Base-by-base conservation (phyloP, 2,113 vertebrate genomes). In the Dipodomys stephensi region DNA sequence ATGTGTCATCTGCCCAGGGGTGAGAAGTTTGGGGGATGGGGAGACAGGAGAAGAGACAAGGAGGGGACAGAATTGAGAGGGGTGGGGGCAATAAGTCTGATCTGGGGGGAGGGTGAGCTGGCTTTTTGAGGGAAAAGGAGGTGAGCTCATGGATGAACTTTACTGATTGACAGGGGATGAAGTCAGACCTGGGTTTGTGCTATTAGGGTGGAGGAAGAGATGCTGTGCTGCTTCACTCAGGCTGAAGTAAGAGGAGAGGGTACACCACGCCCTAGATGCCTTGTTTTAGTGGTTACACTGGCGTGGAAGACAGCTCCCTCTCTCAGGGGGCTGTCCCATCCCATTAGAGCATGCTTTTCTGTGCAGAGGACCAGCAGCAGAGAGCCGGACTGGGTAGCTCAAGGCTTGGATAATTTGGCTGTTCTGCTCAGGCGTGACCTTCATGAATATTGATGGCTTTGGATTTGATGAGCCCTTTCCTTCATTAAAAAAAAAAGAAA, bases 61-160 rank as follows among this genome's bases (percentile, higher is more conserved):
- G 16, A 2, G 23, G 44, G 16, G 30, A 49, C 53, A 57, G 53
- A 57, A 18, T 4, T 13, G 20, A 15, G 7, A 35, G 44, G 16
- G 27, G 46, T 0, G 20, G 3, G 0, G 4, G 5, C 23, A 44
- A 0, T 5, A 2, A 44, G 20, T 57, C 20, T 23, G 44, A n/a
- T 32, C 53, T 39, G 35, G 27, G 62, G 57, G 60, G 28, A 30
- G 39, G 9, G 27, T 57, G 27, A 30, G n/a, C 82, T 89, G 27
- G 81, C 15, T 74, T 69, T 57, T 84, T 64, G 71, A 88, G 13
- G 69, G 49, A 22, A 77, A 78, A 73, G 44, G 73, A 77, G 39
- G 22, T 90, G 86, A 92, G 35, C 20, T 95, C 93, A 85, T 44
- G 25, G 65, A 80, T 23, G 57, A 90, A 30, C 49, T 57, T 53